Percentiles rank a stretch among this genome's conserved stretches.
Conservation (phyloP, 1,140 invertebrate species). For the Lordiphosa collinella region DNA sequence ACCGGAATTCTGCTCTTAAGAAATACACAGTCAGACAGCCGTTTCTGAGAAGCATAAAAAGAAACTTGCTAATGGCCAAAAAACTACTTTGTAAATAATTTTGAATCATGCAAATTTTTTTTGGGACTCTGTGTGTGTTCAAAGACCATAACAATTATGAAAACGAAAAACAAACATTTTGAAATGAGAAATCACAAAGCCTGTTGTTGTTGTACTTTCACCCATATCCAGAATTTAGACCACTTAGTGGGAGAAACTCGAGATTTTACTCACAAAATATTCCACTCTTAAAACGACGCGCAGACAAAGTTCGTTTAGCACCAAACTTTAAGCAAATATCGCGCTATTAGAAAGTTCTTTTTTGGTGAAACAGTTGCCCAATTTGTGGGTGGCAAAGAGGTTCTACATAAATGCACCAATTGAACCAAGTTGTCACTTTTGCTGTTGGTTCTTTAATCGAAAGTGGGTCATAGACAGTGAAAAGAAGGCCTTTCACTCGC, state of each 20-base stretch:
- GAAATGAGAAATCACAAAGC: neutral
- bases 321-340: neutral
- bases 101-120: constrained; percentile 2
- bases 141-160: too few relatives aligned
- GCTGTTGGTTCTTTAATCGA: constrained; percentile 1
- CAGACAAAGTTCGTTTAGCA: neutral
- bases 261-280: constrained; percentile 5
- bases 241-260: constrained; percentile 4
- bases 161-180: neutral
- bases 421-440: neutral
- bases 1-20: constrained; percentile 10
- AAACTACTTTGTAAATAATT: neutral
- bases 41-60: neutral
- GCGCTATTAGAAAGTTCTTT: constrained; percentile 9
- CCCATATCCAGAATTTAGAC: constrained; percentile 1
- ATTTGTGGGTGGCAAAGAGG: neutral
- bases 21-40: constrained; percentile 1
- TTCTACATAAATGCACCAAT: neutral
- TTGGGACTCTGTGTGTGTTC: too few relatives aligned
- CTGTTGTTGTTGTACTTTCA: constrained; percentile 3
- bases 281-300: neutral
- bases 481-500: constrained; percentile 10
- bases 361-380: neutral
- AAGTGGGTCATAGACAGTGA: constrained; percentile 4
- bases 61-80: neutral